Base-by-base conservation (phyloP, 2,797 vertebrate genomes). In the Dendrocincla tyrannina region DNA sequence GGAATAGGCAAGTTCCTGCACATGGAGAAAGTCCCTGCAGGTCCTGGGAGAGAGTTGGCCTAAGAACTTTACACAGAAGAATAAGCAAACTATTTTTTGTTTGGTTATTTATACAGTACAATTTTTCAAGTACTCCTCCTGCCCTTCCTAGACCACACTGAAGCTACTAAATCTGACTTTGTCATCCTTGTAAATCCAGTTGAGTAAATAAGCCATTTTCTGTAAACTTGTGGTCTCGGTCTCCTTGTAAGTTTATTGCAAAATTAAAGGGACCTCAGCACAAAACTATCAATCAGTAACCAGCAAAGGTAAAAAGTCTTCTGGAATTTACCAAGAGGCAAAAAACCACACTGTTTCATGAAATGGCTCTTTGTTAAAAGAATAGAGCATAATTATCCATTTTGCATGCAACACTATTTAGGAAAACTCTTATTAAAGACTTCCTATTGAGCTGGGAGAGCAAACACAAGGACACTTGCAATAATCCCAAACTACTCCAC, bases 181-280 rank as follows among this genome's bases (percentile, higher is more conserved):
- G 94, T 96, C 85, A 74, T 96, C 90, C 93, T 92, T 97, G 94
- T 93, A 96, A 97, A 97, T 96, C 72, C 76, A 88, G 91, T 95
- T 95, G 91, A 97, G 95, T 97, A 98, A 98, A 97, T 98, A 98
- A 97, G 96, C 91, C 87, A 94, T 95, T 96, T 96, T 97, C 92
- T 97, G 96, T 97, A 97, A 98, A 97, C 97, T 94, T 98, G 97
- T 96, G 97, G 98, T 97, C 96, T 96, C 69, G 82, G 63, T 82
- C 93, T 97, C 84, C 97, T 98, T 97, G 97, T 97, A 97, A 97
- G 97, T 91, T 98, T 98, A 98, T 98, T 98, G 97, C 97, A 98
- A 98, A 98, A 98, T 98, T 98, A 98, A 97, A 98, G 97, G 96
- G 89, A 96, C 93, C 49, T 94, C 62, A 95, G 95, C 92, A 77